phyloP scores from a whole-genome alignment of 2,888 invertebrate genomes.

The Pegoplata infirma region DNA sequence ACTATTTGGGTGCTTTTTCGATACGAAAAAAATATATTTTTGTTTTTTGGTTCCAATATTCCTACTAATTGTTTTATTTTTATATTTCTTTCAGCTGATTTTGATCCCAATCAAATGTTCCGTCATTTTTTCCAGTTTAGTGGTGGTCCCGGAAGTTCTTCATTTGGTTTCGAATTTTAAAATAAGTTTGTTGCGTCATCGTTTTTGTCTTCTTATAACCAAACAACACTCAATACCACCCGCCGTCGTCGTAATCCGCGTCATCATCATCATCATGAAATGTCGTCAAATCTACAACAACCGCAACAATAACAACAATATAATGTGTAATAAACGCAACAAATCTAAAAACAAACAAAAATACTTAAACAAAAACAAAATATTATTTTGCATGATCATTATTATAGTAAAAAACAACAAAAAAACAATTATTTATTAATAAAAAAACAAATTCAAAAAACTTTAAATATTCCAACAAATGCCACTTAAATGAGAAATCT shows the following conservation, averaged over 20 bases:
- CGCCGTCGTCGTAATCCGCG: slow-evolving; percentile 42
- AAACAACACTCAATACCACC: slow-evolving; percentile 36
- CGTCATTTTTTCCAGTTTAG: slow-evolving; percentile 87
- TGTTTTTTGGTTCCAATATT: neutral
- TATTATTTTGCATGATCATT: slow-evolving; percentile 50
- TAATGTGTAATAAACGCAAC: slow-evolving; percentile 12
- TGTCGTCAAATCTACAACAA: slow-evolving; percentile 3
- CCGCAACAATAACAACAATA: slow-evolving; percentile 4
- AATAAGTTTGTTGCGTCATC: slow-evolving; percentile 53
- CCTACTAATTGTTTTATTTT: slow-evolving; percentile 37
- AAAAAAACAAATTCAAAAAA: slow-evolving; percentile 2
- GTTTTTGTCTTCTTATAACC: slow-evolving; percentile 36
- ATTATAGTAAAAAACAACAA: neutral
- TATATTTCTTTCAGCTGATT: slow-evolving; percentile 80
- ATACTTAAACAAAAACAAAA: slow-evolving; percentile 12
- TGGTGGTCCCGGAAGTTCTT: slow-evolving; percentile 80
- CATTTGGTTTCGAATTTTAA: slow-evolving; percentile 75
- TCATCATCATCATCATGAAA: slow-evolving; percentile 11
- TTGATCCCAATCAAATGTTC: slow-evolving; percentile 91
- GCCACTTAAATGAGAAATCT: slow-evolving; percentile 21
- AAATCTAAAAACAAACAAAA: slow-evolving; percentile 4
- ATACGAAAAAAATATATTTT: neutral
- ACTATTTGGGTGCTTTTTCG: too few species aligned
- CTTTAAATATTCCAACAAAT: slow-evolving; percentile 52
- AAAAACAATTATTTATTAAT: slow-evolving; percentile 14